Base-by-base conservation (phyloP, 2,888 invertebrate species). In the Lasioglossum figueresi region DNA sequence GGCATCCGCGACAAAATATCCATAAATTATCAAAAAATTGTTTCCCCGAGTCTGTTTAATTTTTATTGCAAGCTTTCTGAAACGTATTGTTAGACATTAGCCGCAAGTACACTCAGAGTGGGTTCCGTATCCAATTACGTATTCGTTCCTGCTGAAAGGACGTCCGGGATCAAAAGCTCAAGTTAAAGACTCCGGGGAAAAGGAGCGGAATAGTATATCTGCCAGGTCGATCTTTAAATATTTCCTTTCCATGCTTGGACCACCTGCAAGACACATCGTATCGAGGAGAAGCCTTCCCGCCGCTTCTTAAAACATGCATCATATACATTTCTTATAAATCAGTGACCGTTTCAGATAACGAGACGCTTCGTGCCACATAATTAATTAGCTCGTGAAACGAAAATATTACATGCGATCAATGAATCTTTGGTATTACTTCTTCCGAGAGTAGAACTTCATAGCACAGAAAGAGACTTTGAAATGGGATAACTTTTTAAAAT, bases 41-140 rank as follows among this genome's bases (percentile, higher is more conserved):
- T 52, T 59, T 6, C 56, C 16, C 10, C 34, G 27, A 16, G 56
- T 48, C 48, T 37, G 48, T 63, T 81, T 34, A 59, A 81, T 70
- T 80, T 70, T 59, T 56, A 71, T 71, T 71, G 45, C 56, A 37
- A 80, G 71, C 70, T 52, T 82, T 68, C 72, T 43, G 31, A n/a
- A 31, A 27, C 16, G 14, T 31, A 71, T 45, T 76, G 80, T 80
- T 59, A 27, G 14, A 34, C 80, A 77, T 77, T 71, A 71, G 27
- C 37, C 16, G 5, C 43, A 48, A 77, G 37, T 45, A 59, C 37
- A 63, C 23, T 31, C 56, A 34, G 72, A 77, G 80, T 78, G 76
- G 79, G 80, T 86, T 85, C 80, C 84, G 83, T 88, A 86, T 88
- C 90, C 85, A 84, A 87, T 90, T 90, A 89, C 88, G 88, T 90